Conservation (phyloP, 1,140 invertebrate genomes). For the Stenopsyche tienmushanensis region DNA sequence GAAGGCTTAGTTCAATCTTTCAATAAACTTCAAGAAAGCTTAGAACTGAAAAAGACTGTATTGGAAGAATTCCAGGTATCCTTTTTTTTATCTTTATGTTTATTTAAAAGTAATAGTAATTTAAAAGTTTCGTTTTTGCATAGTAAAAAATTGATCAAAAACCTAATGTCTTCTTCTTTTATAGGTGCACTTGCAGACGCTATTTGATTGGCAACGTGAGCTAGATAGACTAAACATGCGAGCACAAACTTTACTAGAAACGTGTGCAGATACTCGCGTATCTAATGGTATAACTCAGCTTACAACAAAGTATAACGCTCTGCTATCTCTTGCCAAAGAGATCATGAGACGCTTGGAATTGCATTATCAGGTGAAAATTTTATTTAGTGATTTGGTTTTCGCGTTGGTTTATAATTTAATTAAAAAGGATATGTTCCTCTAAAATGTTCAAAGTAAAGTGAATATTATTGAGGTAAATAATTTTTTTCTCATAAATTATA, state of each 20-base stretch:
- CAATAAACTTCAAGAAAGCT: constrained; percentile 84
- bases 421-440: too few relatives aligned
- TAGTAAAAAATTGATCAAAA: constrained; percentile 17
- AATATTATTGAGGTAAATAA: neutral
- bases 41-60: constrained; percentile 86
- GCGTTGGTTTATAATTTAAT: too few relatives aligned
- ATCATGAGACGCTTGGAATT: constrained; percentile 87
- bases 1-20: constrained; percentile 86
- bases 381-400: neutral
- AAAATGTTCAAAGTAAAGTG: neutral
- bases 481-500: constrained; percentile 44
- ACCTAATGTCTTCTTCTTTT: constrained; percentile 20
- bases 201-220: constrained; percentile 93
- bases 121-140: neutral
- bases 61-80: constrained; percentile 83
- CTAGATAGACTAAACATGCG: constrained; percentile 89
- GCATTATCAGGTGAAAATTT: constrained; percentile 72
- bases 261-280: constrained; percentile 88
- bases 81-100: constrained; percentile 1
- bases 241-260: constrained; percentile 86
- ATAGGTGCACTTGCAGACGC: constrained; percentile 77
- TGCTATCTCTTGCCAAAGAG: constrained; percentile 90
- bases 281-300: constrained; percentile 92
- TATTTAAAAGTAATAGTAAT: too few relatives aligned
- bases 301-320: constrained; percentile 90